These are phyloP conservation scores for Oreocharis arfaki DNA, from an alignment of 2,113 vertebrate genomes.

Conservation along the genomic window DNA sequence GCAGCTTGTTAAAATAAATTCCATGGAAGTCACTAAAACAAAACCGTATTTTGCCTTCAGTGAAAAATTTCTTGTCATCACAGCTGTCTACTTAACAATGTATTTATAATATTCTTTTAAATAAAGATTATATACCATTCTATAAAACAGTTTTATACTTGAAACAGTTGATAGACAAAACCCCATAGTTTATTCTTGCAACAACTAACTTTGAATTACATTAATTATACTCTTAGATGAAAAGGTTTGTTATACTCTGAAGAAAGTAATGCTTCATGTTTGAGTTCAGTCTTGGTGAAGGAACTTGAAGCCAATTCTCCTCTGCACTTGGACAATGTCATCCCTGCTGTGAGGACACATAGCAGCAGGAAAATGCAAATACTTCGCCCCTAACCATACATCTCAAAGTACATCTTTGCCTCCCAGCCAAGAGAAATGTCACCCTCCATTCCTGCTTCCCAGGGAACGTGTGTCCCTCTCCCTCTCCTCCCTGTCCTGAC, in stretches of 20 bases:
- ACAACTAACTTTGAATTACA: not conserved
- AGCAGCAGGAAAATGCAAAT: not conserved
- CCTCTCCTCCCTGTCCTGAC: not conserved
- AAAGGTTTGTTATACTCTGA: not conserved
- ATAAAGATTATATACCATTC: not conserved
- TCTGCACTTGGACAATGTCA: not conserved
- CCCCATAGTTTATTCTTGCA: not conserved
- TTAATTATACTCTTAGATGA: not conserved
- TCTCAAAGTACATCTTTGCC: not conserved
- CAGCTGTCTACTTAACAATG: not conserved
- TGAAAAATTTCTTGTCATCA: not conserved
- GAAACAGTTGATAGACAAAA: not conserved
- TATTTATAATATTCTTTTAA: not conserved
- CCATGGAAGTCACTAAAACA: not conserved
- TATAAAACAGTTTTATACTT: not conserved
- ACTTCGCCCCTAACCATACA: not conserved
- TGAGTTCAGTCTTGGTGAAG: not conserved
- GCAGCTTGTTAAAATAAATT: not conserved
- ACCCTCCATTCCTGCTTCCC: not conserved
- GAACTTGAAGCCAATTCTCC: not conserved
- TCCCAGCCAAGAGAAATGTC: not conserved
- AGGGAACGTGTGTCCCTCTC: accelerated
- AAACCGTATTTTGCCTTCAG: not conserved
- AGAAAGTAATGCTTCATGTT: not conserved
- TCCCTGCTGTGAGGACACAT: not conserved